Evolutionary conservation across 1,140 invertebrate species (phyloP).

Genomic region (Euwallacea fornicatus): DNA sequence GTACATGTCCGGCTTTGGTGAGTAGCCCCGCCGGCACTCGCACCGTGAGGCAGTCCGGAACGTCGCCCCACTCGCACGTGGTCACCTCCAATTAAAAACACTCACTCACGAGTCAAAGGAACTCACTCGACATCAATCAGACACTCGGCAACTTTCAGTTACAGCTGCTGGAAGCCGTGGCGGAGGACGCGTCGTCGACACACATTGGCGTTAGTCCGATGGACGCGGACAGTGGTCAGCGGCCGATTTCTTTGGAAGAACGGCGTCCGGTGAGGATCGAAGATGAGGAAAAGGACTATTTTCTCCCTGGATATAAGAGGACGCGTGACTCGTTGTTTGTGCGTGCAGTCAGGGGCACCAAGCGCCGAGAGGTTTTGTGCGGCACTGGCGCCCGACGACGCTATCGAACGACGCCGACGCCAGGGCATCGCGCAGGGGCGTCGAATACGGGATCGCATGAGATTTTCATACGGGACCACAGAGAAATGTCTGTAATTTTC

Average conservation of each 20-base stretch:
- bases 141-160: not conserved
- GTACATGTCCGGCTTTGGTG: slow-evolving; percentile 54
- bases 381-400: slow-evolving; percentile 51
- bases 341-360: slow-evolving; percentile 48
- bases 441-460: not conserved
- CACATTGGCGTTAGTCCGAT: too few relatives aligned
- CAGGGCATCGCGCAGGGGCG: slow-evolving; percentile 41
- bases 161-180: too few relatives aligned
- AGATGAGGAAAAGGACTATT: not conserved
- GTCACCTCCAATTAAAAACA: slow-evolving; percentile 43
- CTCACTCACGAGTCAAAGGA: slow-evolving; percentile 34
- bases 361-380: slow-evolving; percentile 52
- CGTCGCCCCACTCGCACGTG: slow-evolving; percentile 49
- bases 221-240: not conserved
- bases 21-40: slow-evolving; percentile 54
- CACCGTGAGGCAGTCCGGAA: slow-evolving; percentile 52
- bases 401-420: slow-evolving; percentile 53
- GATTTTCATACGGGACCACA: not conserved
- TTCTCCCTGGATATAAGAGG: slow-evolving; percentile 10
- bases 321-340: slow-evolving; percentile 45
- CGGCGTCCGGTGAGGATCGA: not conserved
- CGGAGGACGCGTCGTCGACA: too few relatives aligned
- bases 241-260: not conserved
- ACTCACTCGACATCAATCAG: slow-evolving; percentile 38
- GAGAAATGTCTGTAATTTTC: not conserved